phyloP scores from a whole-genome alignment of 2,797 vertebrate genomes.

The Brachyrhaphis roseni region DNA sequence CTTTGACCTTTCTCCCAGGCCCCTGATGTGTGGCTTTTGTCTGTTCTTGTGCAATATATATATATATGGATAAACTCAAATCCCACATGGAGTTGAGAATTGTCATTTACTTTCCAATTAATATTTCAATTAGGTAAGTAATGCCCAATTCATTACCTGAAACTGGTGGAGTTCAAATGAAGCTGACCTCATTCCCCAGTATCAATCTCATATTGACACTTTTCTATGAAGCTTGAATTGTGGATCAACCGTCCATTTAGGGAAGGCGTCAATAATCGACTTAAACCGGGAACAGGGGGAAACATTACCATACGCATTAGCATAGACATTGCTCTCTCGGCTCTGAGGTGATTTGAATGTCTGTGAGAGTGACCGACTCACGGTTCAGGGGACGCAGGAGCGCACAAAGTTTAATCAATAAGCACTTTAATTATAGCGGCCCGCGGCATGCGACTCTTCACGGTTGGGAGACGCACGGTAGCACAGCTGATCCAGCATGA shows the following conservation, averaged over 20 bases:
- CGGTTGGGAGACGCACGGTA: slow-evolving; percentile 70
- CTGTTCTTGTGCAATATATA: slow-evolving; percentile 44
- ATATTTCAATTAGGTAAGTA: slow-evolving; percentile 71
- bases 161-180: slow-evolving; percentile 57
- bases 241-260: slow-evolving; percentile 77
- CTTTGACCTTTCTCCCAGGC: slow-evolving; percentile 29
- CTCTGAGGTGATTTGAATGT: slow-evolving; percentile 62
- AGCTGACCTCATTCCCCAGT: slow-evolving; percentile 65
- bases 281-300: slow-evolving; percentile 29
- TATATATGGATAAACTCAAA: slow-evolving; percentile 44
- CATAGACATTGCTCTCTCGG: slow-evolving; percentile 64
- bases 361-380: slow-evolving; percentile 60
- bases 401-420: slow-evolving; percentile 78
- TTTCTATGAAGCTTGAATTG: slow-evolving; percentile 62
- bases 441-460: slow-evolving; percentile 68
- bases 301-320: slow-evolving; percentile 73
- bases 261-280: slow-evolving; percentile 75
- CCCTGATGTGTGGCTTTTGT: slow-evolving; percentile 26
- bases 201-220: slow-evolving; percentile 68
- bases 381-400: slow-evolving; percentile 64
- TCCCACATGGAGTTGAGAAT: slow-evolving; percentile 57
- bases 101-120: slow-evolving; percentile 75
- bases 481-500: slow-evolving; percentile 78
- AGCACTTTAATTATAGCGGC: slow-evolving; percentile 75
- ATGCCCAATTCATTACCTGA: slow-evolving; percentile 68